These are phyloP conservation scores for Phoeniculus purpureus DNA, from an alignment of 2,797 vertebrate species.

Conservation along the genomic window DNA sequence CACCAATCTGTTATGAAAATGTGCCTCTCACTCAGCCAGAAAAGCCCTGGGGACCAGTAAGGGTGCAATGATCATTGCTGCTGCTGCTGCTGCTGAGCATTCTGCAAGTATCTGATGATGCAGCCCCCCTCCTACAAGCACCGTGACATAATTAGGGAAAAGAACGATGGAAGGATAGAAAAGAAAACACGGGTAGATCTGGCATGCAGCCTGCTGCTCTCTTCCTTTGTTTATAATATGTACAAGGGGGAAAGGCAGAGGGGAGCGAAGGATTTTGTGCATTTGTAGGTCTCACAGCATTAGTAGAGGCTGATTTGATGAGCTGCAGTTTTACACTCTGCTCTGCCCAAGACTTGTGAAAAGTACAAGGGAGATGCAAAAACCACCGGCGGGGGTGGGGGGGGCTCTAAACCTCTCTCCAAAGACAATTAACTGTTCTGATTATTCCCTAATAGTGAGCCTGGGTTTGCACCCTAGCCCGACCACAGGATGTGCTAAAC, in stretches of 20 bases:
- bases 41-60: background rate
- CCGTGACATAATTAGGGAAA: rapidly evolving
- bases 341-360: background rate
- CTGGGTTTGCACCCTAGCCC: background rate
- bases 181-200: constrained; percentile 18
- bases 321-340: background rate
- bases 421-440: constrained; percentile 22
- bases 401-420: background rate
- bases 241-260: background rate
- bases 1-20: background rate
- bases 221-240: constrained; percentile 41
- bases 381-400: rapidly evolving
- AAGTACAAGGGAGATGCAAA: background rate
- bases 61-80: rapidly evolving
- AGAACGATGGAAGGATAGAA: background rate
- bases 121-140: background rate
- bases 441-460: constrained; percentile 29
- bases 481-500: background rate
- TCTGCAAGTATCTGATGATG: background rate
- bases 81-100: background rate
- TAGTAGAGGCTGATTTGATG: background rate
- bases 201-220: constrained; percentile 5
- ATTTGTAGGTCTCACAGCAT: background rate
- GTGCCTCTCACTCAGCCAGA: background rate
- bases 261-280: background rate